Conservation (phyloP, 1,140 invertebrate genomes). For the Drosophila sp. region DNA sequence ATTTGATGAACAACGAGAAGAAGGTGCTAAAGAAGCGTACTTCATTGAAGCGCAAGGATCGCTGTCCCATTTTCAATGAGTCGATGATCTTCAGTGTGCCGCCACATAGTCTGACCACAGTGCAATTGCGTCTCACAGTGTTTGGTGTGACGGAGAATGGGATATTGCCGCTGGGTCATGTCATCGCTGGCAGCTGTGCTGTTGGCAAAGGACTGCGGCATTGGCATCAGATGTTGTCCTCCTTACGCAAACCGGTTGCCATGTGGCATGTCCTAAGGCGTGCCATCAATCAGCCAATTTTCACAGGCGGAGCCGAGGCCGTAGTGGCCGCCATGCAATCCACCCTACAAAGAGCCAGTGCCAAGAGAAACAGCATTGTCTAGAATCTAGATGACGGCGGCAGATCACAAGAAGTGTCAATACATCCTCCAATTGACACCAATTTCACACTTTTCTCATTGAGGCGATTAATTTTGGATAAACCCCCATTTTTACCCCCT, state of each 20-base stretch:
- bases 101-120: slow-evolving; percentile 86
- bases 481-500: not conserved
- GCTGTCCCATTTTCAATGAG: slow-evolving; percentile 91
- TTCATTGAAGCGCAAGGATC: slow-evolving; percentile 87
- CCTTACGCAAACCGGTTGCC: slow-evolving; percentile 90
- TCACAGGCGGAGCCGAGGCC: slow-evolving; percentile 74
- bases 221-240: slow-evolving; percentile 93
- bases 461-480: not conserved
- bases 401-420: not conserved
- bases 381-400: slow-evolving; percentile 16
- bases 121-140: slow-evolving; percentile 89
- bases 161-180: slow-evolving; percentile 87
- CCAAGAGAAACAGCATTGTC: slow-evolving; percentile 78
- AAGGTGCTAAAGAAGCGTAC: slow-evolving; percentile 91
- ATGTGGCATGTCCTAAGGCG: slow-evolving; percentile 92
- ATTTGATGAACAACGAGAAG: slow-evolving; percentile 89
- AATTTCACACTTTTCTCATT: slow-evolving; percentile 6
- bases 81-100: slow-evolving; percentile 91
- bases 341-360: slow-evolving; percentile 60
- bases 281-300: slow-evolving; percentile 73
- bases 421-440: not conserved
- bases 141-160: slow-evolving; percentile 86
- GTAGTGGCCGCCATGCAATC: slow-evolving; percentile 78
- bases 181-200: slow-evolving; percentile 88
- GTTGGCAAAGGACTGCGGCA: slow-evolving; percentile 89